Conservation (phyloP, 2,113 vertebrate genomes). For the Thymallus thymallus region DNA sequence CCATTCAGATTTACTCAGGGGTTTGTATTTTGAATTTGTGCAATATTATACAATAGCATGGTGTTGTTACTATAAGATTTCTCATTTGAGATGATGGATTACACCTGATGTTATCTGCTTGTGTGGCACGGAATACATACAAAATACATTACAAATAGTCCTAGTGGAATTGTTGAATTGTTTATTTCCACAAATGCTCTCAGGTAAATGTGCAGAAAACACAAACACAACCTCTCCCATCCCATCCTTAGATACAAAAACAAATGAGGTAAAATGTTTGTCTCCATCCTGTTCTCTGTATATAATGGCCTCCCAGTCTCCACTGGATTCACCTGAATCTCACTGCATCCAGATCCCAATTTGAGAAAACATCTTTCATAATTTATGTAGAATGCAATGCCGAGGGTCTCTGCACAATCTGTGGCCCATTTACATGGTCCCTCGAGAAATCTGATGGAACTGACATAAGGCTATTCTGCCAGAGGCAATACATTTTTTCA, state of each 20-base stretch:
- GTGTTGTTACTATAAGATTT: neutral
- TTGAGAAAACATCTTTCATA: slow-evolving; percentile 40
- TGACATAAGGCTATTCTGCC: slow-evolving; percentile 18
- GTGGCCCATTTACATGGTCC: slow-evolving; percentile 33
- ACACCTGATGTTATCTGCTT: neutral
- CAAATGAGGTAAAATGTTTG: slow-evolving; percentile 6
- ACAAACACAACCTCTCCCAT: neutral
- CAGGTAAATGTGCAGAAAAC: neutral
- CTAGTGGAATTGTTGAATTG: slow-evolving; percentile 11
- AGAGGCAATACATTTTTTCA: slow-evolving; percentile 47
- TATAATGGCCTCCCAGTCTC: slow-evolving; percentile 7
- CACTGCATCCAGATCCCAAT: slow-evolving; percentile 23
- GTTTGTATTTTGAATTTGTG: neutral
- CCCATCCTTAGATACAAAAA: neutral
- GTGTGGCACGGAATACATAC: slow-evolving; percentile 14
- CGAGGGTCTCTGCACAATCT: slow-evolving; percentile 12
- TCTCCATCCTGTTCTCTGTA: neutral
- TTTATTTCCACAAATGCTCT: slow-evolving; percentile 22
- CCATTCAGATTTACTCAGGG: too few relatives aligned
- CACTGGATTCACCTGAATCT: slow-evolving; percentile 27
- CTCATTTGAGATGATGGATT: slow-evolving; percentile 6
- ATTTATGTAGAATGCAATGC: slow-evolving; percentile 39
- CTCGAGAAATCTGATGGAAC: slow-evolving; percentile 12
- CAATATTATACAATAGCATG: neutral
- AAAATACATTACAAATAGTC: slow-evolving; percentile 6